Base-by-base conservation (phyloP, 2,113 vertebrate species). In the Cephalopterus ornatus region DNA sequence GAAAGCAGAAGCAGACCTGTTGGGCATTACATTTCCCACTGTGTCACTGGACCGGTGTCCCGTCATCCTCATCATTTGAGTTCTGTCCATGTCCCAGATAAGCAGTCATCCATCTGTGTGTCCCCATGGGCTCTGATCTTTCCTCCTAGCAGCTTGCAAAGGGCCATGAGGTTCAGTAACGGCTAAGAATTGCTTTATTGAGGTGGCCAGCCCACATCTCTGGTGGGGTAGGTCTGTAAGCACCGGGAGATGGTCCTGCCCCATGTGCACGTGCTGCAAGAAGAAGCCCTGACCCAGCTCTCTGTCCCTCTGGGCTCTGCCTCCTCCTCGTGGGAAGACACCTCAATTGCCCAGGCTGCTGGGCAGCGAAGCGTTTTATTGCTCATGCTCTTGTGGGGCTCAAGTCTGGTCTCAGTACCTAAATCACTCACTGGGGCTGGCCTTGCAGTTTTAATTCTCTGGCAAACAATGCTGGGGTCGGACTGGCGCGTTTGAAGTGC, bases 321-420 rank as follows among this genome's bases (percentile, higher is more conserved):
- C 96, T 92, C 94, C 91, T 95, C 91, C 95, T 97, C 86, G 65
- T 97, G 96, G 95, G 96, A 97, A 97, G 95, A 93, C 76, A 58
- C 94, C 84, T 91, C 81, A 96, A 96, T 91, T 89, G 93, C 84
- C 52, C 80, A 23, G 91, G 74, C 95, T 93, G 86, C 80, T 89
- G 96, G 93, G 94, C 94, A 97, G 89, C 0, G 44, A 96, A 97
- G 96, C 94, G 32, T 97, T 97, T 97, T 97, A 97, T 96, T 95
- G 91, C 94, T 77, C 28, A 0, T 95, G 94, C 86, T 92, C 93
- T 95, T 23, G 73, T 10, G 0, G 47, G 80, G 89, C 89, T 97
- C 84, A 81, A 81, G 94, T 95, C 93, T 95, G 89, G 80, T 95
- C 96, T 96, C 96, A 95, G 93, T 94, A 89, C 94, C 94, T 97